These are phyloP conservation scores for Notodonta dromedarius DNA, from an alignment of 2,888 invertebrate species.

Conservation along the genomic window DNA sequence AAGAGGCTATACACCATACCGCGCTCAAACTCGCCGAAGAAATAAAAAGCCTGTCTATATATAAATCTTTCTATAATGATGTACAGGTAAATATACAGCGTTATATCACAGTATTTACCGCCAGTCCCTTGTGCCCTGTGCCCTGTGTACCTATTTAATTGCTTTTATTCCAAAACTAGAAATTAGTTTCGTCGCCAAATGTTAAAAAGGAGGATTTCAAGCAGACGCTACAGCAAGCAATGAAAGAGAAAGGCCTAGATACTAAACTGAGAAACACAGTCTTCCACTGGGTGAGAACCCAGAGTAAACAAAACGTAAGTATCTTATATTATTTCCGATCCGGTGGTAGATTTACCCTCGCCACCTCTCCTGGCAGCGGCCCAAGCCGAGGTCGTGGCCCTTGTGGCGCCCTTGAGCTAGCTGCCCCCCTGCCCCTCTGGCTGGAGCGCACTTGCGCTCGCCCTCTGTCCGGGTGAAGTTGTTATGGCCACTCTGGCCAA, in stretches of 20 bases:
- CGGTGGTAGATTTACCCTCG: too few relatives aligned
- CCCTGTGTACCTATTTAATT: background rate
- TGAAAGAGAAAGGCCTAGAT: slow-evolving; percentile 91
- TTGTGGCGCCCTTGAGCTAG: too few relatives aligned
- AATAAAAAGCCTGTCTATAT: slow-evolving; percentile 89
- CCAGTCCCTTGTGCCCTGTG: background rate
- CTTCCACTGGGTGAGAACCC: slow-evolving; percentile 90
- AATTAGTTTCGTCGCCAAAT: slow-evolving; percentile 89
- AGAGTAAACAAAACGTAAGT: slow-evolving; percentile 75
- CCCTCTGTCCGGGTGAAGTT: too few relatives aligned
- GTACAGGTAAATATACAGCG: slow-evolving; percentile 86
- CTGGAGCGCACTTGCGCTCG: too few relatives aligned
- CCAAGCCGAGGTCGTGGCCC: too few relatives aligned
- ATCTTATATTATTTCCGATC: too few relatives aligned
- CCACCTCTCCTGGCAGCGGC: too few relatives aligned
- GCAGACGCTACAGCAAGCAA: slow-evolving; percentile 89
- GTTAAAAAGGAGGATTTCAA: slow-evolving; percentile 92
- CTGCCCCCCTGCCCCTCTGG: too few relatives aligned
- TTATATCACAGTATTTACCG: background rate
- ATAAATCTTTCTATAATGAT: slow-evolving; percentile 90
- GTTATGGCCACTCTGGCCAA: too few relatives aligned
- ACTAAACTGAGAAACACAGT: slow-evolving; percentile 93
- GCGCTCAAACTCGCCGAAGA: slow-evolving; percentile 92
- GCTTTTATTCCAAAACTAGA: slow-evolving; percentile 75
- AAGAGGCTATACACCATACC: slow-evolving; percentile 88